Conservation (phyloP, 92 coral and sea anemone species). For the Blastomussa wellsi region DNA sequence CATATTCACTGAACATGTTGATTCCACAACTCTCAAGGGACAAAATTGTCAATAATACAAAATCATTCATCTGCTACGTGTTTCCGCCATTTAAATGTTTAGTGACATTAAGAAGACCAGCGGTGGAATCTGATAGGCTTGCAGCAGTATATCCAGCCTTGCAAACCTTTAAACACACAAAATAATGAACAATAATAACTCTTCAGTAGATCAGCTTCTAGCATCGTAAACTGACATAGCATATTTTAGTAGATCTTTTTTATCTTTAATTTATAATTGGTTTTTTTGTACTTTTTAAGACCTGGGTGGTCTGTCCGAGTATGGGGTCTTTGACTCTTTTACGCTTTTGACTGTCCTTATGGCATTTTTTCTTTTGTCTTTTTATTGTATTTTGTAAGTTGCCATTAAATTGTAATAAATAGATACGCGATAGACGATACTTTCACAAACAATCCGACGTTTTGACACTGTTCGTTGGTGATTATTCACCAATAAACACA, state of each 20-base stretch:
- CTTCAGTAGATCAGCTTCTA: background rate
- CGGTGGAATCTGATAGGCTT: background rate
- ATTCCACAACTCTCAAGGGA: background rate
- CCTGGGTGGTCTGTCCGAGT: too few relatives aligned
- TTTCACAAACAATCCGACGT: background rate
- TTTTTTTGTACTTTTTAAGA: too few relatives aligned
- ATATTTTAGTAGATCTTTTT: too few relatives aligned
- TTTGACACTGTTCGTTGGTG: background rate
- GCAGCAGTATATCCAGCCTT: conserved; percentile 16
- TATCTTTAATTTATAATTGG: too few relatives aligned
- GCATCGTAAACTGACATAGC: too few relatives aligned
- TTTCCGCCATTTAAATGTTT: conserved; percentile 54
- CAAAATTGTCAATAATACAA: background rate
- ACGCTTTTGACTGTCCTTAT: too few relatives aligned
- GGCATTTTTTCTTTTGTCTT: too few relatives aligned
- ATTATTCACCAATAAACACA: background rate
- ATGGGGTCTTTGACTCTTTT: too few relatives aligned
- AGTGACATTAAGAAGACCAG: conserved; percentile 36
- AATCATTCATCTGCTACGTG: background rate
- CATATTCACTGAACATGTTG: background rate
- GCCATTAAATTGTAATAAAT: too few relatives aligned
- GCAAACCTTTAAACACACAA: conserved; percentile 13
- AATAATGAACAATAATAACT: background rate
- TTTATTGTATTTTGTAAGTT: too few relatives aligned
- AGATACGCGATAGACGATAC: background rate